Evolutionary conservation across 2,113 vertebrate genomes (phyloP), one percentile per base, ranked within the genome.

Genomic region (Ictidomys tridecemlineatus): DNA sequence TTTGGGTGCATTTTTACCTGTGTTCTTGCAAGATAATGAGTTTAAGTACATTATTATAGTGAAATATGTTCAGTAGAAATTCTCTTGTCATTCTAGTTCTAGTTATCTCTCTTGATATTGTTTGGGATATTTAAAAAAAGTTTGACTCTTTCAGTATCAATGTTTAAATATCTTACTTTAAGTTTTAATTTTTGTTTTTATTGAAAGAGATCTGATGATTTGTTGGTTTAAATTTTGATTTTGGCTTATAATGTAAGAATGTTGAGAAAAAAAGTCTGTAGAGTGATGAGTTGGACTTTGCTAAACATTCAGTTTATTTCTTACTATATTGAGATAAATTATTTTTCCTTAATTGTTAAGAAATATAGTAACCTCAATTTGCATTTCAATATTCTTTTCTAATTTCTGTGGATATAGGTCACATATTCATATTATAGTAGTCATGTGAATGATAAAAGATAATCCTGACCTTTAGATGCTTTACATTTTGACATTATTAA

Each of bases 141-240:
- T 4, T 30, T 78, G 48, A 20, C 67, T 96, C 28, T 82, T 95
- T 34, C 82, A 22, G 48, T 61, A 79, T 88, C 70, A 78, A 0
- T 11, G 13, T 83, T 85, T 74, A 28, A 80, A 45, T 7, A 79
- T 48, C 34, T 79, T 85, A 24, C 39, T 77, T 89, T 34, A 84
- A 30, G 20, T 76, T 91, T 86, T 69, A 83, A 30, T 80, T 86
- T 80, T 85, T 91, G 11, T 93, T 90, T 65, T 69, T 80, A 79
- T 90, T n/a, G 86, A 93, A 39, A 83, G 83, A 72, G 74, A 85
- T 80, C 39, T 91, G 56, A 5, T 39, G 12, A 89, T n/a, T 80
- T 74, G 30, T 28, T 86, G 28, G 11, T 37, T 70, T 37, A 39
- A 63, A 9, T 37, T 95, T 91, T 94, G 61, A 53, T 51, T 92